These are phyloP conservation scores for Agrenia bidenticulata DNA, from an alignment of 2,888 invertebrate species.

Conservation along the genomic window DNA sequence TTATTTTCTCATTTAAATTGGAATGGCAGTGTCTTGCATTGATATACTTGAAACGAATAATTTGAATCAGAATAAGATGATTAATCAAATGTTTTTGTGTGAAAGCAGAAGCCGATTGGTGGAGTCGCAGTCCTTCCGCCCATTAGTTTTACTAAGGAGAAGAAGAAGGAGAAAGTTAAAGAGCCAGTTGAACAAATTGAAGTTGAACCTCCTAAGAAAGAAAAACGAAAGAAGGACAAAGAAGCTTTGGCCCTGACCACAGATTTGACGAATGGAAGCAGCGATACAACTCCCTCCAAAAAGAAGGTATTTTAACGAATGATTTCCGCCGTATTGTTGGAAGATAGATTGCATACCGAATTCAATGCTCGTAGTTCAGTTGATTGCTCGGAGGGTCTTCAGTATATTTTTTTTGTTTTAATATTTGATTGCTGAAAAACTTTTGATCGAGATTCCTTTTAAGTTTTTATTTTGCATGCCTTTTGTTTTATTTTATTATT, in stretches of 20 bases:
- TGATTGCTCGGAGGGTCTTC: too few relatives aligned
- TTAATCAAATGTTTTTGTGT: constrained; percentile 5
- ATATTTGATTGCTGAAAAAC: not conserved
- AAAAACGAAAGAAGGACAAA: constrained; percentile 59
- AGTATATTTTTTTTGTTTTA: too few relatives aligned
- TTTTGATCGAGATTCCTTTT: too few relatives aligned
- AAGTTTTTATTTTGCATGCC: constrained; percentile 24
- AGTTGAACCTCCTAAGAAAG: constrained; percentile 52
- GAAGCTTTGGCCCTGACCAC: constrained; percentile 53
- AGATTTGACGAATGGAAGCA: constrained; percentile 41
- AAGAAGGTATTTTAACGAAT: constrained; percentile 43
- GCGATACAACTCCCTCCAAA: constrained; percentile 42
- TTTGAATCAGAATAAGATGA: too few relatives aligned
- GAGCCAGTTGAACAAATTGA: constrained; percentile 29
- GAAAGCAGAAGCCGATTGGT: constrained; percentile 74
- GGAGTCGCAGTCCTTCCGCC: constrained; percentile 80
- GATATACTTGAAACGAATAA: too few relatives aligned
- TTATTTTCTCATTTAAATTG: constrained; percentile 4
- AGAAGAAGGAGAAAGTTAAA: constrained; percentile 56
- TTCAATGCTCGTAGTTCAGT: too few relatives aligned
- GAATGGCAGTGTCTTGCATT: constrained; percentile 3
- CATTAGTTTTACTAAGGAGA: constrained; percentile 59
- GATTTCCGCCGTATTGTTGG: too few relatives aligned
- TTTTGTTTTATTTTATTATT: constrained; percentile 37
- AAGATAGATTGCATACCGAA: too few relatives aligned